A percentile compares a stretch with the other conserved stretches of the same genome.
phyloP scores from a whole-genome alignment of 2,113 vertebrate genomes.

The Columba janthina region DNA sequence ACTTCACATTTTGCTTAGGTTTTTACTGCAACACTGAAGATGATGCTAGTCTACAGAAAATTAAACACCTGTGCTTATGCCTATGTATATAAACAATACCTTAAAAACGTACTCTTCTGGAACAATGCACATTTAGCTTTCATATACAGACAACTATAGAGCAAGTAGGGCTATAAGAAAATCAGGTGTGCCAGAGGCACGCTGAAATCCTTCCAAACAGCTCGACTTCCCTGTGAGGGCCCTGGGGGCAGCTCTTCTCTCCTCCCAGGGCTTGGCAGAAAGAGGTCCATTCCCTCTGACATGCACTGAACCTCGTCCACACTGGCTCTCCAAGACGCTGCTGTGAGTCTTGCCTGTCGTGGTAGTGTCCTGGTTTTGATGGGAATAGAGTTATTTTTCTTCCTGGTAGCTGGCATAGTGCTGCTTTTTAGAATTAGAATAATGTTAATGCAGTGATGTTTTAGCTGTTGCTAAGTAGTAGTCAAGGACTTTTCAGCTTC shows the following conservation, averaged over 20 bases:
- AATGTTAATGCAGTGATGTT: too few species aligned
- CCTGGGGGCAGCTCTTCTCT: too few species aligned
- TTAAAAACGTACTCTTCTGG: neutral
- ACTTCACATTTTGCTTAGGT: neutral
- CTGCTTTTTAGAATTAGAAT: too few species aligned
- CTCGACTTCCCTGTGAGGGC: neutral
- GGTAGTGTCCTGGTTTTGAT: too few species aligned
- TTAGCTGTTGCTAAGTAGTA: too few species aligned
- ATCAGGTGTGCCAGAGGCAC: neutral
- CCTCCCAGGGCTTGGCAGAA: neutral
- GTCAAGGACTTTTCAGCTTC: too few species aligned
- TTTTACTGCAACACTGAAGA: neutral
- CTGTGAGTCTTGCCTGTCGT: neutral
- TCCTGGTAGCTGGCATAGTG: too few species aligned
- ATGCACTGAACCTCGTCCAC: rapidly evolving
- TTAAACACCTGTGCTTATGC: neutral
- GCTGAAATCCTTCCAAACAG: neutral
- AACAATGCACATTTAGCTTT: neutral
- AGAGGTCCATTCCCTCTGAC: neutral
- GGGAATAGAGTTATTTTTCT: too few species aligned
- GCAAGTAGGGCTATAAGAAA: neutral
- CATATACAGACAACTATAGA: neutral
- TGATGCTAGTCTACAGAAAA: neutral
- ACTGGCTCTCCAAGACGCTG: neutral
- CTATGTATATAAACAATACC: neutral